Percentiles rank a stretch among this genome's conserved stretches.
Evolutionary conservation across 2,888 invertebrate species (phyloP).

Genomic region (Escarpia spicata): DNA sequence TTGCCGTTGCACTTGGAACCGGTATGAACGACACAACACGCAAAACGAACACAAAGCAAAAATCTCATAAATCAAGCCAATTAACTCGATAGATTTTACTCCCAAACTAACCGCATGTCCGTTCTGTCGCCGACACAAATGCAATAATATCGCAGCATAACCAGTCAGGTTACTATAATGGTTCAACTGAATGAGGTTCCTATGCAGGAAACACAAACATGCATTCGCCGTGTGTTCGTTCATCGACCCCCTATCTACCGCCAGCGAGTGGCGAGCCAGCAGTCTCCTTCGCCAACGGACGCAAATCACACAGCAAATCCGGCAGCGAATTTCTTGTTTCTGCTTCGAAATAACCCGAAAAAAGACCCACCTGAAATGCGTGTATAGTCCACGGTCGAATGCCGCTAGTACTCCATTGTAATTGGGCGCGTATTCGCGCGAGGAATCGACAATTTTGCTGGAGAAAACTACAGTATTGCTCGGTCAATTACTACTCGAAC

Average conservation of each 20-base stretch:
- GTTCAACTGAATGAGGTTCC: not conserved
- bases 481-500: slow-evolving; percentile 13
- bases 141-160: not conserved
- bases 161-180: not conserved
- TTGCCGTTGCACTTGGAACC: not conserved
- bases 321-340: not conserved
- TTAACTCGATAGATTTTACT: not conserved
- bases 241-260: not conserved
- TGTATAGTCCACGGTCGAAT: not conserved
- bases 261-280: not conserved
- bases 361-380: not conserved
- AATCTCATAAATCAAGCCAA: not conserved
- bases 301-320: not conserved
- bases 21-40: not conserved
- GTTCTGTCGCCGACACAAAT: not conserved
- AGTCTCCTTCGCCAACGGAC: not conserved
- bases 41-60: not conserved
- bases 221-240: not conserved
- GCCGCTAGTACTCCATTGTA: not conserved
- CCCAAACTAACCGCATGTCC: not conserved
- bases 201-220: not conserved
- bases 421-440: slow-evolving; percentile 10
- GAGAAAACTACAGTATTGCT: slow-evolving; percentile 11
- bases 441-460: not conserved
- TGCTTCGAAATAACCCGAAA: not conserved